phyloP scores from a whole-genome alignment of 2,797 vertebrate species.

The Hydrolagus colliei region DNA sequence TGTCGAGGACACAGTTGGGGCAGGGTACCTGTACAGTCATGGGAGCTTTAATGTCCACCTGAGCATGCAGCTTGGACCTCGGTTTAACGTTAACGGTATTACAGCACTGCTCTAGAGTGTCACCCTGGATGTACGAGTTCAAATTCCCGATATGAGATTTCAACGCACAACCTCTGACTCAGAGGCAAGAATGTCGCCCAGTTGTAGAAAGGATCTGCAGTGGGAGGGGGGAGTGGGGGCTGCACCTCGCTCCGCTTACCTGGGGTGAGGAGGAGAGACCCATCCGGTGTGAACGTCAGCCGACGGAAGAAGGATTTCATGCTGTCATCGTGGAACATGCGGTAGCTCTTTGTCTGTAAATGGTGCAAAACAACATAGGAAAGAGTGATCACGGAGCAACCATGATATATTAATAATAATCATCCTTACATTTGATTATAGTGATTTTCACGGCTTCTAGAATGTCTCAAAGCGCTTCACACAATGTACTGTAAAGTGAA shows the following conservation, averaged over 20 bases:
- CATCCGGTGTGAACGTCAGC: slow-evolving; percentile 89
- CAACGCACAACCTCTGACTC: background rate
- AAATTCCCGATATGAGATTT: background rate
- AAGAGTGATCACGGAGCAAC: background rate
- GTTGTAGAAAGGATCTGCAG: background rate
- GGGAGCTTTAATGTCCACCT: no score
- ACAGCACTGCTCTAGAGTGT: background rate
- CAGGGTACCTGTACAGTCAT: no score
- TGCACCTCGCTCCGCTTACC: slow-evolving; percentile 50
- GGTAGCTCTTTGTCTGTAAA: slow-evolving; percentile 71
- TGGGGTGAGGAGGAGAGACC: slow-evolving; percentile 81
- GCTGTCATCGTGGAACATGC: slow-evolving; percentile 95
- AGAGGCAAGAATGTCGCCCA: no score
- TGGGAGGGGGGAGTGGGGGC: background rate
- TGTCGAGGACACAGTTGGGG: no score
- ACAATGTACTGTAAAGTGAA: no score
- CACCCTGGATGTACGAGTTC: background rate
- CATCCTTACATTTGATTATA: background rate
- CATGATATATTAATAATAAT: background rate
- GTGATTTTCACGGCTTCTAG: no score
- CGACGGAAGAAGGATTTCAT: slow-evolving; percentile 96
- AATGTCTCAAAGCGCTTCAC: no score
- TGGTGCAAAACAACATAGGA: background rate
- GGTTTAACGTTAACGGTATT: background rate
- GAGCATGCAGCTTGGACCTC: no score